Evolutionary conservation across 2,113 vertebrate genomes (phyloP).

Genomic region (Thamnophis sirtalis): DNA sequence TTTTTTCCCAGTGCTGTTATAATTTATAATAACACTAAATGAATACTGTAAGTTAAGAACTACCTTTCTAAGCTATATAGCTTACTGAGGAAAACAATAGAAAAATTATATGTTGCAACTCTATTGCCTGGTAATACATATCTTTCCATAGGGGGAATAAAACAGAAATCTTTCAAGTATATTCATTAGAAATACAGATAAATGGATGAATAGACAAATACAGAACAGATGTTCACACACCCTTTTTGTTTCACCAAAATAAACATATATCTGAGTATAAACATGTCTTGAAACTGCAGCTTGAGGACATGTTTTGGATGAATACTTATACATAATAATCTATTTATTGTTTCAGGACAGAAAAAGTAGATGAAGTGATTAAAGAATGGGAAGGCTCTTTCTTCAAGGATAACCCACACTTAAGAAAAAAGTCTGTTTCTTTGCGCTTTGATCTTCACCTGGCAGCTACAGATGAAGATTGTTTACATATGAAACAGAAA

Average conservation of each 20-base stretch:
- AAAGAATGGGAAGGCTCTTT: slow-evolving; percentile 98
- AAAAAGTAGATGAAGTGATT: slow-evolving; percentile 94
- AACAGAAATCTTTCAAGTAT: background rate
- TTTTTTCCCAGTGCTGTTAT: background rate
- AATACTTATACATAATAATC: slow-evolving; percentile 5
- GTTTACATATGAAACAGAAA: slow-evolving; percentile 77
- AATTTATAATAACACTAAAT: background rate
- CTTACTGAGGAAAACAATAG: background rate
- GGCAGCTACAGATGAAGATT: slow-evolving; percentile 80
- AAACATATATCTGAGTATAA: background rate
- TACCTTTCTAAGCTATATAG: background rate
- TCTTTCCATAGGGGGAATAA: background rate
- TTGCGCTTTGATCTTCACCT: slow-evolving; percentile 95
- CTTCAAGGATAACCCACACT: slow-evolving; percentile 93
- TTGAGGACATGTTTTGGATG: background rate
- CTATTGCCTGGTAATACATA: background rate
- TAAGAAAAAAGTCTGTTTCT: slow-evolving; percentile 94
- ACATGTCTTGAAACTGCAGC: slow-evolving; percentile 4
- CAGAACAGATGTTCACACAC: background rate
- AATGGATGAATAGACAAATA: background rate
- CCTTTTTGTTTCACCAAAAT: background rate
- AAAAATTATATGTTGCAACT: background rate
- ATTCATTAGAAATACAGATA: background rate
- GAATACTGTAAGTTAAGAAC: background rate
- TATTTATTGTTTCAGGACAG: slow-evolving; percentile 79